Evolutionary conservation across 2,113 vertebrate species (phyloP), one percentile per base, ranked within the genome.

Genomic region (Catharus minimus): DNA sequence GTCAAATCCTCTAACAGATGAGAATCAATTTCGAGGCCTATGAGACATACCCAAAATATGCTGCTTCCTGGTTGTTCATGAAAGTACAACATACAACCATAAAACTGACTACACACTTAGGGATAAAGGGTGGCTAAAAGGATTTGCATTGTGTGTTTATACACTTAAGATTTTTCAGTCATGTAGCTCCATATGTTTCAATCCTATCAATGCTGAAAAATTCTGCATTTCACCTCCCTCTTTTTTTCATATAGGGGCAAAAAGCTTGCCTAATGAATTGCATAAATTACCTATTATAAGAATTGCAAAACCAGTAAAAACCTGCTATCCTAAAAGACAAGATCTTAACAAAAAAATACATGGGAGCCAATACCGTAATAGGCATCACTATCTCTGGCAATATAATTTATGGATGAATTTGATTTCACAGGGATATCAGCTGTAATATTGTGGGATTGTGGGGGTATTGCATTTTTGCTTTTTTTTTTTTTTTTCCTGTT

Each of bases 161-260:
- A 16, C 9, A 58, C 8, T 64, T 41, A 65, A 46, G 41, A 56
- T 33, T 65, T 82, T 91, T 78, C 46, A 57, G 20, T 47, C 67
- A 57, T 12, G 28, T 19, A 27, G 7, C 5, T 81, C 24, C 24
- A 11, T 33, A 23, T 28, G 5, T 61, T 23, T 65, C 30, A 69
- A 69, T 69, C 7, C 15, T 52, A 32, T 16, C 0, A 0, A 43
- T 61, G 66, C 11, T 32, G 23, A 66, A 78, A 78, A 69, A 74
- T 33, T 78, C 30, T 38, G 7, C 0, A 0, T 78, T 65, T 74
- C 3, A 30, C 32, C 3, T 30, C 4, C 11, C 5, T 22, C 7
- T 52, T 69, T 55, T 60, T n/a, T 55, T 44, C 11, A 26, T 9
- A 15, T 12, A 49, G 6, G 44, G 75, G 53, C 38, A 62, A 75